Evolutionary conservation across 1,140 invertebrate species (phyloP), one percentile per base, ranked within the genome.

Genomic region (Rhizoglyphus robini): DNA sequence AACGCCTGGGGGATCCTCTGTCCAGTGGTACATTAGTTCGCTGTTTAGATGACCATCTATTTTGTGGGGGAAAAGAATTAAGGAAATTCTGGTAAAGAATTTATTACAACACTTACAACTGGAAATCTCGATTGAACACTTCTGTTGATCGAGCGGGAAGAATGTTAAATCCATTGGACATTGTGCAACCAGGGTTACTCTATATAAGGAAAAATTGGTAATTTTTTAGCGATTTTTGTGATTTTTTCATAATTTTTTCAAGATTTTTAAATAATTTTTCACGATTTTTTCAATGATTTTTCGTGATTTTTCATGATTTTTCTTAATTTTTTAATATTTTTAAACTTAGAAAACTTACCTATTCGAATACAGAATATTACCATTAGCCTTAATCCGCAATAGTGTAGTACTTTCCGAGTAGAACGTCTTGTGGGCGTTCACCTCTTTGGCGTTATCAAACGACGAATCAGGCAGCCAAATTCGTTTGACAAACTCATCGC

Each of bases 131-230:
- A 61, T 3, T 4, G n/a, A 27, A 29, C 59, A 61, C 13, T 25
- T 13, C 27, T 61, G 59, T 3, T 27, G 27, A 46, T 61, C 59
- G 3, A 27, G 13, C 11, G 59, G 59, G 36, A 61, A 61, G 27
- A 20, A 46, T 3, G 27, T 18, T 3, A 61, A 23, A 36, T 61
- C 23, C 59, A 61, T 61, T 46, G 27, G 59, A 61, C 59, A 61
- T 32, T 36, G n/a, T 27, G 29, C 1, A 29, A 15, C 11, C 31
- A 20, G 4, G 32, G 31, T 13, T 34, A 34, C 3, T n/a, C n/a
- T n/a, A n/a, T n/a, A n/a, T n/a, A n/a, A n/a, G n/a, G n/a, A n/a
- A n/a, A n/a, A n/a, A n/a, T n/a, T n/a, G n/a, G n/a, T n/a, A n/a
- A n/a, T n/a, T n/a, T n/a, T n/a, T n/a, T n/a, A n/a, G n/a, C n/a